Evolutionary conservation across 2,888 invertebrate species (phyloP), one percentile per base, ranked within the genome.

Genomic region (Rhamphomyia laevipes): DNA sequence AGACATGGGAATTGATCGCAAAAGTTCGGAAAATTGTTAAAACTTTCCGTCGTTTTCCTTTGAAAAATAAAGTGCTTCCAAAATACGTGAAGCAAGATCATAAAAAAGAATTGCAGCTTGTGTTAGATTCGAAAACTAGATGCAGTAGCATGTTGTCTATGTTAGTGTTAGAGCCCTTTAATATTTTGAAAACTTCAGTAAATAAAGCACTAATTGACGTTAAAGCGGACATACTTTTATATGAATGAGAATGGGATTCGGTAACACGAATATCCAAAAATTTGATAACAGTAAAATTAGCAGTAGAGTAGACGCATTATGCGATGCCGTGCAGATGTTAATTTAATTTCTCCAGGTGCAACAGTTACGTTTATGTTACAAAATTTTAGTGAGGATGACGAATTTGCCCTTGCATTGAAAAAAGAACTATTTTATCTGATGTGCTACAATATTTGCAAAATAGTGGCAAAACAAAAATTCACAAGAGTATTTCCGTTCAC

Each of bases 191-290:
- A 45, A 52, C 45, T 38, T 55, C 52, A 52, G 49, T 56, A 21
- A 40, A 49, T 45, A 58, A 58, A 49, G 50, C 56, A 27, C 51
- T 57, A 31, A 53, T 57, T 43, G 55, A 56, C 50, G 15, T 56
- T 27, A 50, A 48, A 38, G 49, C 49, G 21, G 50, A 55, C 15
- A 44, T 53, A 43, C 35, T 41, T 45, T 31, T 43, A 43, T 43
- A 31, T 23, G 44, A 45, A 18, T 23, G 7, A n/a, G 31, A 37
- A 38, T 45, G 18, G 12, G 18, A 21, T 18, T 35, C 33, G 33
- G 11, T 45, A 45, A 37, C 18, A 13, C 3, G 4, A 37, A 45
- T n/a, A 16, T 13, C 33, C 2, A 9, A 13, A 18, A 33, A 30
- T 45, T 31, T 45, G 7, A 17, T 9, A 5, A 18, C 45, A 17